Evolutionary conservation across 2,888 invertebrate genomes (phyloP), one percentile per base, ranked within the genome.

Genomic region (Anorthoa munda): DNA sequence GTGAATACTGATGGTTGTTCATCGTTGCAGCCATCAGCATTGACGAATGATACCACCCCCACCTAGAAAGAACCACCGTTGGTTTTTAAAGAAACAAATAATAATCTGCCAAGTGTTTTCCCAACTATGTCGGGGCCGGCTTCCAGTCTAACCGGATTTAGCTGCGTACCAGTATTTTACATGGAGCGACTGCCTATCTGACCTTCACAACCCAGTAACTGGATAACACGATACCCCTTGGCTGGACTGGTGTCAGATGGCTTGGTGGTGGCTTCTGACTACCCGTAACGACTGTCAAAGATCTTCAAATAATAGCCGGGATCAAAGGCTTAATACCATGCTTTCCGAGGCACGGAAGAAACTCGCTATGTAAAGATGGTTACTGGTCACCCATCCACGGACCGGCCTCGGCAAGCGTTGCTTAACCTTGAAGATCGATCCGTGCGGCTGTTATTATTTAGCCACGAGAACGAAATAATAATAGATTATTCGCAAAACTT

Each of bases 1-100:
- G 94, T 95, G 86, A 96, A 96, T 2, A 95, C 95, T 0, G 96
- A 96, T 0, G 96, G 95, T 2, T 89, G 58, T 1, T 90, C 86
- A 55, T 89, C 88, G 72, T 95, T 95, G 88, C 96, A 96, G 0
- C 96, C 96, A 5, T 79, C 86, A 0, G 81, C 81, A 64, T 92
- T 92, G 9, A 96, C 89, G 67, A 95, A 95, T 0, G 95, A 93
- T 0, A 94, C 89, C 12, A 96, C 94, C 0, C 96, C 96, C 23
- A 96, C 90, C 96, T 96, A 84, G 3, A 46, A 68, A 18, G 75
- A 18, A 60, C 12, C 58, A 50, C 5, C 26, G 12, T 1, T 12
- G n/a, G 23, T 56, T 4, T 45, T 11, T 18, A 50, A 31, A 31
- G 31, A 31, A 31, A 39, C 0, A 39, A 39, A 39, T 39, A 39